phyloP scores from a whole-genome alignment of 2,113 vertebrate genomes.

The Delphinus delphis region DNA sequence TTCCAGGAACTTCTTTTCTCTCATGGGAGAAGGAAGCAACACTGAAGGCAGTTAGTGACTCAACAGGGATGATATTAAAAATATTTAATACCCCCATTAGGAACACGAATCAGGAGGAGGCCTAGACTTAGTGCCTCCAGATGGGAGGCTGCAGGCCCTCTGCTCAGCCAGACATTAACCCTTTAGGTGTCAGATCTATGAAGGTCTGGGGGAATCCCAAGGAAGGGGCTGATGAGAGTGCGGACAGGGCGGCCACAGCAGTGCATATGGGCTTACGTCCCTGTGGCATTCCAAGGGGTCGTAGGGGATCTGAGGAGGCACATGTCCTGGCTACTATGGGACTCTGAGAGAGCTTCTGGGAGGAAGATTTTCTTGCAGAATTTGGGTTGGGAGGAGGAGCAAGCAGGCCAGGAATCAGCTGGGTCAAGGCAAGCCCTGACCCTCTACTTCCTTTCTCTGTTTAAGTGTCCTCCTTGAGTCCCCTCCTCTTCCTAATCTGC shows the following conservation, averaged over 20 bases:
- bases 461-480: background rate
- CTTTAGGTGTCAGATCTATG: background rate
- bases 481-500: background rate
- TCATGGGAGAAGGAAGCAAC: background rate
- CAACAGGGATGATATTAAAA: background rate
- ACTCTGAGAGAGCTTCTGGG: too few relatives aligned
- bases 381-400: background rate
- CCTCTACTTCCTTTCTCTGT: background rate
- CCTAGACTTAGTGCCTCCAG: too few relatives aligned
- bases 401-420: background rate
- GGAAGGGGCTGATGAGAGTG: background rate
- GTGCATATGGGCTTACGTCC: accelerated
- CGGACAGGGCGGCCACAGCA: too few relatives aligned
- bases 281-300: too few relatives aligned
- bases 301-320: background rate
- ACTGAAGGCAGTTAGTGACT: background rate
- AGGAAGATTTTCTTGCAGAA: background rate
- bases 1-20: background rate
- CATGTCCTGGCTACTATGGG: background rate
- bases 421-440: background rate
- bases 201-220: background rate
- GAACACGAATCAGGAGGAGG: background rate
- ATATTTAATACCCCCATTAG: background rate
- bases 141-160: background rate
- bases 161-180: background rate